Base-by-base conservation (phyloP, 1,140 invertebrate species). In the Littorina saxatilis region DNA sequence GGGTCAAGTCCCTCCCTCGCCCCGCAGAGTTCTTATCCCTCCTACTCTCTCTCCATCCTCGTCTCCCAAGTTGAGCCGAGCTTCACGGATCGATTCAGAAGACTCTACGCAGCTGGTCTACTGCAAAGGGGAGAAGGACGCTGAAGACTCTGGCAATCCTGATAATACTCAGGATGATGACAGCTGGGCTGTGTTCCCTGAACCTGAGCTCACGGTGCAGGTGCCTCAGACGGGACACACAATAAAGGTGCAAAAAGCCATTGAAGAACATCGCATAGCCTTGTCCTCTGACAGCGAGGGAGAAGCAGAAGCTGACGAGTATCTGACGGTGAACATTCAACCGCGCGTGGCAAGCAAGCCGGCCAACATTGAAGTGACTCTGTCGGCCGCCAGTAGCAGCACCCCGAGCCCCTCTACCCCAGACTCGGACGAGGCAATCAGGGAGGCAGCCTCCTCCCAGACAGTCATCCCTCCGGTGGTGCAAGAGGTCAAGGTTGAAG, bases 21-120 rank as follows among this genome's bases (percentile, higher is more conserved):
- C 90, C 0, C 87, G 88, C 50, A 58, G 89, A 37, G 86, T 91
- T 29, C 82, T 91, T 11, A 86, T 91, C 23, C 90, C 90, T 29
- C 89, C 90, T n/a, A 87, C 84, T 13, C 80, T 89, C 0, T 88
- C 89, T 11, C 90, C 88, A 39, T 83, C 87, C 2, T 55, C 83
- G 11, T 88, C 88, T 47, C 87, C 87, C n/a, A 84, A 84, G 50
- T 68, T 84, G 5, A 72, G 83, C 37, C 84, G 84, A 55, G 80
- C 84, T 32, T 61, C 74, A 23, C 83, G 79, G 4, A 84, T 80
- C 29, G 77, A 55, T 20, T 29, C 52, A 37, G 58, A n/a, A 47
- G 37, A 35, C 68, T 5, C 73, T 27, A 32, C 78, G n/a, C 43
- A 81, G 52, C 75, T 82, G 29, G 52, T 81, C 5, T 83, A 82